Evolutionary conservation across 2,888 invertebrate species (phyloP).

Genomic region (Ctena decussata): DNA sequence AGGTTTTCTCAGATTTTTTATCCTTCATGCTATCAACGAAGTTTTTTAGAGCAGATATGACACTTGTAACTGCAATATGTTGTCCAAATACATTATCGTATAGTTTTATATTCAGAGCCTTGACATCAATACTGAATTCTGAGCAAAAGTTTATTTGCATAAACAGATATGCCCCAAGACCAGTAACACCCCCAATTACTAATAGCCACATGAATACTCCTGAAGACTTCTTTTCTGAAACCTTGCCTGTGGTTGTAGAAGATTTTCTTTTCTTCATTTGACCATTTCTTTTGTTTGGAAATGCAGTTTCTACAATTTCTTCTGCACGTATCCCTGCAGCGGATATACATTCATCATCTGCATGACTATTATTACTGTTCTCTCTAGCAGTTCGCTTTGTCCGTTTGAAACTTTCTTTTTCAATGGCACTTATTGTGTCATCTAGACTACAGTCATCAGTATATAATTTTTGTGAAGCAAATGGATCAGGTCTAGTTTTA

Average conservation of each 20-base stretch:
- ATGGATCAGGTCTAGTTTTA: not conserved
- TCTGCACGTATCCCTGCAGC: not conserved
- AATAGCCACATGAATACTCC: not conserved
- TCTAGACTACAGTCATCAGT: not conserved
- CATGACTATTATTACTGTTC: not conserved
- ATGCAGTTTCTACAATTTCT: not conserved
- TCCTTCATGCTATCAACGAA: slow-evolving; percentile 49
- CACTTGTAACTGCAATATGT: slow-evolving; percentile 76
- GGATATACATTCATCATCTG: not conserved
- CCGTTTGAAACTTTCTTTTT: not conserved
- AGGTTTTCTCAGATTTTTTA: slow-evolving; percentile 56
- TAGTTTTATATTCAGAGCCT: slow-evolving; percentile 66
- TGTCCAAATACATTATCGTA: slow-evolving; percentile 81
- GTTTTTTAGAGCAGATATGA: slow-evolving; percentile 54
- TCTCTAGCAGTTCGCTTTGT: not conserved
- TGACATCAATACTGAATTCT: slow-evolving; percentile 57
- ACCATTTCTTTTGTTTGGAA: not conserved
- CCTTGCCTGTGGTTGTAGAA: not conserved
- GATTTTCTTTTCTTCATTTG: not conserved
- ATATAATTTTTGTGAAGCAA: not conserved
- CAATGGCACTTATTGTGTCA: not conserved
- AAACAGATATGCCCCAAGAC: slow-evolving; percentile 39
- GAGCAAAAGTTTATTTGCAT: slow-evolving; percentile 51
- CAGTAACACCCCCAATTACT: not conserved
- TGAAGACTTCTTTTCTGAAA: not conserved